Base-by-base conservation (phyloP, 2,888 invertebrate species). In the Drosophila eohydei region DNA sequence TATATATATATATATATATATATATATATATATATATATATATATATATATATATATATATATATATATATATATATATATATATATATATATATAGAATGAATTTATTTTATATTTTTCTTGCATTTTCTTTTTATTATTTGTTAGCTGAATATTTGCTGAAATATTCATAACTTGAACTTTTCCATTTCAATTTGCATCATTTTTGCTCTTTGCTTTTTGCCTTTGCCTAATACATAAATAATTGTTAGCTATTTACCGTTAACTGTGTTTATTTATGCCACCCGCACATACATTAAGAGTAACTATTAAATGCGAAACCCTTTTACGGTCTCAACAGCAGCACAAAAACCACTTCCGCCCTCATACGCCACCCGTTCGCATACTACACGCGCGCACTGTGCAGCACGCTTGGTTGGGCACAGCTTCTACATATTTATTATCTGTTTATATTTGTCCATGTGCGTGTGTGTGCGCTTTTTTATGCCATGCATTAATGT, bases 401-500 rank as follows among this genome's bases (percentile, higher is more conserved):
- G 87, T 83, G 12, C 30, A 44, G 59, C 55, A 78, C 80, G 72
- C 68, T 68, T 80, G 56, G 61, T 56, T 62, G 67, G 68, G 63
- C 70, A 66, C 66, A 46, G 51, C 74, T 73, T 68, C 59, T 80
- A 84, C 70, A 81, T 76, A 81, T 85, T 82, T 80, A 87, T 84
- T 84, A 81, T 68, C 46, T 80, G 73, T 73, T 63, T 66, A 72
- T 62, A 62, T 62, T 32, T 59, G 46, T 55, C 48, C 43, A 46
- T 38, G 30, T 51, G 38, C 34, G 43, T 54, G 59, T 41, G 50
- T 74, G 50, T 60, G 57, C 43, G 36, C n/a, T 64, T 69, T 51
- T 87, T 89, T 82, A 84, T 88, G 78, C 65, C 73, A 54, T 84
- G 85, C 88, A 89, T 89, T 89, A 86, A 82, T 84, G 80, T 82